These are phyloP conservation scores for Pogonomyrmex californicus DNA, from an alignment of 1,140 invertebrate species.

Conservation along the genomic window DNA sequence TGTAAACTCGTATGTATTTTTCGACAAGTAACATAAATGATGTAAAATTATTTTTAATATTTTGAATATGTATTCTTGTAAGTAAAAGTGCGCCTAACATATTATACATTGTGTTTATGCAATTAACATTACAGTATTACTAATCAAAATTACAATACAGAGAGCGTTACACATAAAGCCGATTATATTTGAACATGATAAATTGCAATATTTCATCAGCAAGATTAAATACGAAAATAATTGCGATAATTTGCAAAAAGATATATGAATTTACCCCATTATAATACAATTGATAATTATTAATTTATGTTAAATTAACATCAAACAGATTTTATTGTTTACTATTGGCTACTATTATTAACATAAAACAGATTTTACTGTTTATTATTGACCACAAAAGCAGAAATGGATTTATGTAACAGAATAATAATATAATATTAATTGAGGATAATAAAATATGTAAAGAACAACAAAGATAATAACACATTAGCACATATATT, in stretches of 20 bases:
- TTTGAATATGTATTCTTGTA: background rate
- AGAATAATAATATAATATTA: no score
- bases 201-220: background rate
- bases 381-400: no score
- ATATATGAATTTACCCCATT: background rate
- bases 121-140: background rate
- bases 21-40: background rate
- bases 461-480: no score
- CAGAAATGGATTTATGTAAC: no score
- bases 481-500: background rate
- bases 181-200: slow-evolving; percentile 4
- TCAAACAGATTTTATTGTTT: background rate
- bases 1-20: background rate
- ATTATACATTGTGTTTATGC: background rate
- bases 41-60: slow-evolving; percentile 9
- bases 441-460: no score
- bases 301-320: slow-evolving; percentile 1
- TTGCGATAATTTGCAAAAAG: slow-evolving; percentile 19
- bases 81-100: background rate
- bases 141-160: slow-evolving; percentile 5
- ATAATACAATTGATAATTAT: slow-evolving; percentile 25
- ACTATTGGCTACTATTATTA: no score
- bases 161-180: background rate
- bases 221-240: slow-evolving; percentile 20
- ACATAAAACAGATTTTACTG: no score